Base-by-base conservation (phyloP, 2,797 vertebrate species). In the Toxotes lorentzi region DNA sequence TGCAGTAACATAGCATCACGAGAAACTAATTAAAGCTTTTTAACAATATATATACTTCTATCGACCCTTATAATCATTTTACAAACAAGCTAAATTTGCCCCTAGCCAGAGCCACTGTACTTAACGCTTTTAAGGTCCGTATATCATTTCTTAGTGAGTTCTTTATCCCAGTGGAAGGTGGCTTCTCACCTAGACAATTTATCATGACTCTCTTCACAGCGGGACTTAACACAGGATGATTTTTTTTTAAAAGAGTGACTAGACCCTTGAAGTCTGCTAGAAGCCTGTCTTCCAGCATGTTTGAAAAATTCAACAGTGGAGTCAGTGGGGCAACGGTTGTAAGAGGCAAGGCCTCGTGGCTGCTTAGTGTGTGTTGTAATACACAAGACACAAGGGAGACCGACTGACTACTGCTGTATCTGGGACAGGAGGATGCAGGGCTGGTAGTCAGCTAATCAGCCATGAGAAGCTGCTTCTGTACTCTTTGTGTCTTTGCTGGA, bases 11-110 rank as follows among this genome's bases (percentile, higher is more conserved):
- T 21, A 24, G 23, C 24, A 30, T 16, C 54, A 48, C 45, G 58
- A 32, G 27, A 7, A 41, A 51, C 50, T 59, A 63, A 70, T 74
- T 47, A 38, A 47, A 24, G 13, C 14, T 67, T 74, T 59, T 38
- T 34, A 53, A 40, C 40, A 21, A 47, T 40, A 30, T 54, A 30
- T 54, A 35, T 19, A 1, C 3, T 38, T 84, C n/a, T 17, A 48
- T 19, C 0, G n/a, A 48, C 13, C 24, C 21, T 51, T 62, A 38
- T 53, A 3, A 68, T 68, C 30, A 58, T 48, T 69, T 59, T 65
- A 47, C 17, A 12, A 61, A 70, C 24, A 32, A 61, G 48, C 21
- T 67, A 4, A 38, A 54, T 62, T 40, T 54, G 34, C n/a, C 40
- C 40, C 9, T 43, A 2, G 30, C 40, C 21, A 48, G 32, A 76